A percentile compares a stretch with the other conserved stretches of the same genome.
Conservation (phyloP, 2,113 vertebrate genomes). For the cat (Felis catus) region F.catus_Fca126_mat1.0 CM031412.1:42907501-42908000, state of each 20-base stretch:
- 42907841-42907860: background rate
- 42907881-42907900: background rate
- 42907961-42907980: background rate
- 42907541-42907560: background rate
- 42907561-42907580: background rate
- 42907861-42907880: background rate
- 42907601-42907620: background rate
- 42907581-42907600: background rate
- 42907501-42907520: background rate
- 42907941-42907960: background rate
- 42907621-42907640: background rate
- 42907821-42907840: background rate
- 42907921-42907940: background rate
- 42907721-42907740: background rate
- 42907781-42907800: background rate
- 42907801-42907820: background rate
- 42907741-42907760: background rate
- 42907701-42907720: background rate
- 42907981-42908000: background rate
- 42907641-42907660: background rate
- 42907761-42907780: background rate
- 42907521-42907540: background rate
- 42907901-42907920: background rate
- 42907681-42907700: background rate
- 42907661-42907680: background rate